Base-by-base conservation (phyloP, 2,113 vertebrate species). In the Eurystomus gularis region DNA sequence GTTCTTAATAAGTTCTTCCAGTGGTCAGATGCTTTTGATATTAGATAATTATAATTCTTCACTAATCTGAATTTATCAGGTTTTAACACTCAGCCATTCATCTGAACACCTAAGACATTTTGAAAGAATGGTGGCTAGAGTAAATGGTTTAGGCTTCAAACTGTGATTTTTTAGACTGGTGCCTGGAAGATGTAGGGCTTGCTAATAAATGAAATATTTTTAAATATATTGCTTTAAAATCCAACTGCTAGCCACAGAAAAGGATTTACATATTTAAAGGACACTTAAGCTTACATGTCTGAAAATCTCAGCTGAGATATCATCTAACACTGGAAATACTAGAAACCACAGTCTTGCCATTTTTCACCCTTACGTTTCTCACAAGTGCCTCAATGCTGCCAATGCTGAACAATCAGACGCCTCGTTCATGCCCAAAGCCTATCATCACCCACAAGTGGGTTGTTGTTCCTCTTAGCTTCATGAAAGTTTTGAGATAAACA, bases 31-130 rank as follows among this genome's bases (percentile, higher is more conserved):
- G 70, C 81, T 93, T 93, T 94, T 87, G 89, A 94, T 92, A 95
- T 84, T 84, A 95, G 80, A 91, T 94, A 91, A 96, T 94, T 96
- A 71, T 88, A 97, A 96, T 87, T 93, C 82, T 73, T 82, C 13
- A 17, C 65, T 96, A 96, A 95, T 93, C 91, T 95, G 91, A 95
- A 96, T 92, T 69, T 94, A 90, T 93, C 2, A 24, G 64, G 69
- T 68, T 94, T 89, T 95, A 96, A 89, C 72, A 91, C n/a, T 71
- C 48, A 82, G 73, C 61, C 65, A 84, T 91, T 96, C 83, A 91
- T 92, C 72, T 91, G 70, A 94, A 60, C 61, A 91, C 86, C 96
- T 89, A 78, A 61, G 77, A 95, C 52, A 75, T 82, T 95, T 87
- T 95, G 81, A 93, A 94, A 84, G 86, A 89, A 89, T 46, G 61